Evolutionary conservation across 2,888 invertebrate species (phyloP).

Genomic region (Stomorhina lunata): DNA sequence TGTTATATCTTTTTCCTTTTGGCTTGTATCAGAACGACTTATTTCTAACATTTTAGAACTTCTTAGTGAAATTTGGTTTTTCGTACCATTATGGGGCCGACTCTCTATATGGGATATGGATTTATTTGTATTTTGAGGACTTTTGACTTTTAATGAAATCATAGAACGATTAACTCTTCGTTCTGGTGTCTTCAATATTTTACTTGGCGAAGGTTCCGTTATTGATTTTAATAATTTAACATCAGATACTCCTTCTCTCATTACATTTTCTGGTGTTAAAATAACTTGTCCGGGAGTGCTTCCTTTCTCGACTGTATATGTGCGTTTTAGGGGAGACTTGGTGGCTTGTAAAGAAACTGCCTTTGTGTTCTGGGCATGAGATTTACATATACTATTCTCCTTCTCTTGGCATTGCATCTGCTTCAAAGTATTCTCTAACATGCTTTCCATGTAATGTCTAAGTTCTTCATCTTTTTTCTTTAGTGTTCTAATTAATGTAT

Average conservation of each 20-base stretch:
- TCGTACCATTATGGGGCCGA: neutral
- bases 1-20: neutral
- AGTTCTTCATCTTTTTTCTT: conserved; percentile 41
- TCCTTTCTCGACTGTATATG: conserved; percentile 32
- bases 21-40: neutral
- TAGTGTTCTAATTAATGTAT: conserved; percentile 25
- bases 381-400: neutral
- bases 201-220: neutral
- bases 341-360: neutral
- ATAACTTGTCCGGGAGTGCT: conserved; percentile 36
- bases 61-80: neutral
- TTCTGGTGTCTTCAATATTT: neutral
- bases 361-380: neutral
- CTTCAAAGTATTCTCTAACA: conserved; percentile 36
- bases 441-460: conserved; percentile 21
- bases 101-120: neutral
- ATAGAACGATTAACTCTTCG: neutral
- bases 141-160: neutral
- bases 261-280: conserved; percentile 39
- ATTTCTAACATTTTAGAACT: neutral
- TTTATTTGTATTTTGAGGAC: neutral
- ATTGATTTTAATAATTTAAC: neutral
- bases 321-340: conserved; percentile 2
- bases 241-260: neutral
- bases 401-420: conserved; percentile 1